Base-by-base conservation (phyloP, 2,113 vertebrate genomes). In the Spea bombifrons region DNA sequence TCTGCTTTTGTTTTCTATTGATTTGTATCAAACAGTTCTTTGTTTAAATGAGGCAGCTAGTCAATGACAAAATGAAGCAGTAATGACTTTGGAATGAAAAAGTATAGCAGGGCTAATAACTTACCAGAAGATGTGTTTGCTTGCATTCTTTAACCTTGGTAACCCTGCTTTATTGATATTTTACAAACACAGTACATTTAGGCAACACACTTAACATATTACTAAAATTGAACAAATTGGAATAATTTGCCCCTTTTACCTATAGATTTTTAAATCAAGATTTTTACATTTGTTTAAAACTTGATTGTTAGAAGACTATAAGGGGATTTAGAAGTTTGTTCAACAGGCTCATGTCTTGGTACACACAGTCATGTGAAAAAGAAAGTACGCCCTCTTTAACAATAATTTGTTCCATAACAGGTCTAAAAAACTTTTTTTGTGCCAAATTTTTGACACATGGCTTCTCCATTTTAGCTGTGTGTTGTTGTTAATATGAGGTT, bases 1-100 rank as follows among this genome's bases (percentile, higher is more conserved):
- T 46, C 75, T 76, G 75, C 65, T 76, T 76, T 76, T 76, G 65
- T 76, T 76, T 76, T 57, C 64, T 68, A 76, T 76, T 59, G 76
- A 79, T 79, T 72, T 66, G 55, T 79, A 73, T 61, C 48, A 49
- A 61, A 47, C 76, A 66, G 76, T 65, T 73, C 63, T 73, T 79
- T 73, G 61, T 73, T 73, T 63, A 79, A 79, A 79, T 72, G 73
- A 79, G 70, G 76, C 76, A 79, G 76, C 66, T 79, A 73, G 70
- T 79, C 76, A 79, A 79, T 79, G 61, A 70, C 50, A 46, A 66
- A 70, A 79, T 76, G 75, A 67, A 76, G 65, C 75, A 76, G 75
- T 76, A 76, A 76, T 76, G 75, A 76, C 75, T 76, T 76, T 76
- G 75, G 66, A 79, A 72, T 79, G 49, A 66, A 79, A 79, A 16